phyloP scores from a whole-genome alignment of 2,797 vertebrate genomes.

The Garrulus glandarius region DNA sequence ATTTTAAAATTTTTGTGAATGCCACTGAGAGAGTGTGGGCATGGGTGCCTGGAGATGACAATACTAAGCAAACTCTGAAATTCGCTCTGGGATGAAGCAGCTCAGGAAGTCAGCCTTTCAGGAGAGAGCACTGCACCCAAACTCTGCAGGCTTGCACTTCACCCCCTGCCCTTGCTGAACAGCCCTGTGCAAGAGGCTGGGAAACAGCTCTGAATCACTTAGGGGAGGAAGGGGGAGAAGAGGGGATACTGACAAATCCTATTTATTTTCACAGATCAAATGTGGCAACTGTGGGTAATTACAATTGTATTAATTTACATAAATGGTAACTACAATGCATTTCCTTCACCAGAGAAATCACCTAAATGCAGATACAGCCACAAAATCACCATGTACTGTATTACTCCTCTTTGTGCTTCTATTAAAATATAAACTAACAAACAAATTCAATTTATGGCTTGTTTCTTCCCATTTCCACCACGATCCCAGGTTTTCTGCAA shows the following conservation, averaged over 20 bases:
- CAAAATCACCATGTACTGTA: neutral
- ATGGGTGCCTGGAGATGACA: neutral
- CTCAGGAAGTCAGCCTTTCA: neutral
- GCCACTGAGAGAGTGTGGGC: rapidly evolving
- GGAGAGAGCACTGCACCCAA: neutral
- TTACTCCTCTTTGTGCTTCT: neutral
- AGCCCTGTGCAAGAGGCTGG: rapidly evolving
- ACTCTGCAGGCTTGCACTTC: neutral
- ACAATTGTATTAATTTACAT: neutral
- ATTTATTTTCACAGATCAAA: neutral
- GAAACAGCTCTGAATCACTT: neutral
- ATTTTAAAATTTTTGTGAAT: neutral
- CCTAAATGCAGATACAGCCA: neutral
- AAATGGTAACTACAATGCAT: neutral
- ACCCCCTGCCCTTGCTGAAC: neutral
- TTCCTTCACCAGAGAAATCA: neutral
- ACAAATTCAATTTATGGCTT: neutral
- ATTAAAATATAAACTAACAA: neutral
- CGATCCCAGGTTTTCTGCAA: neutral
- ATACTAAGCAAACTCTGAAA: neutral
- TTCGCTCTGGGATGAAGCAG: neutral
- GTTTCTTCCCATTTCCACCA: neutral
- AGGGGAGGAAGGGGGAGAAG: neutral
- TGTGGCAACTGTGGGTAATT: neutral
- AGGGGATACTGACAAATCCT: neutral